Evolutionary conservation across 2,888 invertebrate species (phyloP).

Genomic region (Leptopilina myrica): DNA sequence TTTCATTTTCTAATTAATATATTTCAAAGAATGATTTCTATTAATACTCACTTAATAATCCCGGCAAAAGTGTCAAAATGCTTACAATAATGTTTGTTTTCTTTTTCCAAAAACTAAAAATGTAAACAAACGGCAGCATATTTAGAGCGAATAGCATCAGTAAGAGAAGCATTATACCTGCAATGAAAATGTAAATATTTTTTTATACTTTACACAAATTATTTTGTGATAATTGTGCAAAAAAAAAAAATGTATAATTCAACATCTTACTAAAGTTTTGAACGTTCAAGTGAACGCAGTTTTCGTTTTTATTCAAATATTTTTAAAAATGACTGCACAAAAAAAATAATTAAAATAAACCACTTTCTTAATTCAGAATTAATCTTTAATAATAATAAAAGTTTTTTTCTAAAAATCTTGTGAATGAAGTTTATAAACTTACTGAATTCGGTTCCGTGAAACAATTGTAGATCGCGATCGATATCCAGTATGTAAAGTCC

Average conservation of each 20-base stretch:
- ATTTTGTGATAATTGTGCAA: neutral
- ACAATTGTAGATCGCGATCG: slow-evolving; percentile 61
- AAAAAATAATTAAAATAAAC: neutral
- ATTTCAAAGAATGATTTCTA: neutral
- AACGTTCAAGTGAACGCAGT: no score
- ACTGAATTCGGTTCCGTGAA: slow-evolving; percentile 76
- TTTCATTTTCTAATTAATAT: neutral
- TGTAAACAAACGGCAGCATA: slow-evolving; percentile 74
- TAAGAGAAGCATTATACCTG: slow-evolving; percentile 80
- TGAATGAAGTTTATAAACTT: slow-evolving; percentile 53
- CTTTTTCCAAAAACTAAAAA: slow-evolving; percentile 69
- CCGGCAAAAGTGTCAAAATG: slow-evolving; percentile 51
- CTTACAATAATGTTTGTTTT: slow-evolving; percentile 62
- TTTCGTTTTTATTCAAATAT: no score
- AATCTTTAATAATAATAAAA: no score
- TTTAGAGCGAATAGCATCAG: slow-evolving; percentile 85
- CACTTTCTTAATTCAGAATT: no score
- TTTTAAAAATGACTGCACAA: no score
- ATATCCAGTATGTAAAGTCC: slow-evolving; percentile 64
- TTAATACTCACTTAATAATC: neutral
- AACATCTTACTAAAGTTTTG: neutral
- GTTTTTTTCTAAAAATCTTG: no score
- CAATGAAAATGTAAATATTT: slow-evolving; percentile 46
- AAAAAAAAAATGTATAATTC: no score
- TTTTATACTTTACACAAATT: no score